Conservation (phyloP, 2,888 invertebrate genomes). For the Apoderus coryli region DNA sequence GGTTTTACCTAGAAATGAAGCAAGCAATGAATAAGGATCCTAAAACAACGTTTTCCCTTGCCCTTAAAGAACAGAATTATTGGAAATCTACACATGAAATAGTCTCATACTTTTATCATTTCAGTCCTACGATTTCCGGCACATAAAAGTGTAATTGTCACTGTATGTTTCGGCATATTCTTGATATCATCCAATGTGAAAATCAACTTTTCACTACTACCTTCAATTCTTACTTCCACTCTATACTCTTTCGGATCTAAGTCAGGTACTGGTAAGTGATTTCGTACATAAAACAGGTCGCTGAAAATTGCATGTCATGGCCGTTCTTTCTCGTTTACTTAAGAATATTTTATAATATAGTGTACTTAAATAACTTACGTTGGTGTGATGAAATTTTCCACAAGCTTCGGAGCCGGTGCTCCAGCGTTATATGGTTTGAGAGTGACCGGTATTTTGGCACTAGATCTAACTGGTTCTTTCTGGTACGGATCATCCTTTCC, state of each 20-base stretch:
- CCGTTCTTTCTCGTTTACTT: constrained; percentile 1
- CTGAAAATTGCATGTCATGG: constrained; percentile 33
- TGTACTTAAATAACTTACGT: too few species aligned
- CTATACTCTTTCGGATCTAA: constrained; percentile 50
- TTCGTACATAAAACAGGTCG: constrained; percentile 89
- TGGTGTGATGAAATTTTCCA: constrained; percentile 74
- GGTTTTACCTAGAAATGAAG: constrained; percentile 44
- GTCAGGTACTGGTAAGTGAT: constrained; percentile 91
- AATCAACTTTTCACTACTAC: constrained; percentile 31
- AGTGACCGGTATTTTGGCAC: constrained; percentile 60
- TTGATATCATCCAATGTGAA: constrained; percentile 52
- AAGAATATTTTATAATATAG: too few species aligned
- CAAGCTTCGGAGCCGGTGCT: constrained; percentile 59
- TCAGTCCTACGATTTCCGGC: constrained; percentile 92
- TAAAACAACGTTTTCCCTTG: too few species aligned
- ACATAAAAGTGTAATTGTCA: constrained; percentile 84
- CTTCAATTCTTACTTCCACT: constrained; percentile 51
- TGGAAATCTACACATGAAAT: too few species aligned
- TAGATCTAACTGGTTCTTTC: constrained; percentile 70
- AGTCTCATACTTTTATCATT: constrained; percentile 58
- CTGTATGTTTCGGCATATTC: constrained; percentile 51
- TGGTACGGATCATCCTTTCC: constrained; percentile 65
- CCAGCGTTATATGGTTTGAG: constrained; percentile 91
- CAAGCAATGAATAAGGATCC: neutral
- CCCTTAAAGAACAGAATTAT: too few species aligned